Evolutionary conservation across 2,797 vertebrate genomes (phyloP).

Genomic region (Loriculus beryllinus): DNA sequence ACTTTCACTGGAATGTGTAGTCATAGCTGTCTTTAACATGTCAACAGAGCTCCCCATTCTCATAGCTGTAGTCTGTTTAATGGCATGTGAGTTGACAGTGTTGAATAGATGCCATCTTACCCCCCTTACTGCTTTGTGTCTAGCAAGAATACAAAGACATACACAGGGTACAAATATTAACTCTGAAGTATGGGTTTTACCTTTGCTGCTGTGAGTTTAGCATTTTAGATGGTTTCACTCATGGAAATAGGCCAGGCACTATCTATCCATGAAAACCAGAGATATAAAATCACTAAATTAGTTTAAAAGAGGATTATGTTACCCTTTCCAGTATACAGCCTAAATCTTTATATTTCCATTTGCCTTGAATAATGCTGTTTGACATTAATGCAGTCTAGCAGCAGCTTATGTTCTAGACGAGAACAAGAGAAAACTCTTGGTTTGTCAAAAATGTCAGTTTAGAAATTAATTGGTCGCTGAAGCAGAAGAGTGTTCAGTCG

Average conservation of each 20-base stretch:
- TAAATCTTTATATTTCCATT: constrained; percentile 45
- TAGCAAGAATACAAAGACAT: neutral
- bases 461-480: constrained; percentile 35
- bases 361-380: constrained; percentile 41
- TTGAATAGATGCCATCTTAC: neutral
- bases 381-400: constrained; percentile 47
- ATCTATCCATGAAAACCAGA: neutral
- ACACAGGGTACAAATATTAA: neutral
- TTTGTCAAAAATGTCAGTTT: constrained; percentile 35
- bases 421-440: constrained; percentile 32
- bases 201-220: neutral
- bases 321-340: constrained; percentile 20
- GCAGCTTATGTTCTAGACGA: constrained; percentile 19
- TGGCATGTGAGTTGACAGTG: neutral
- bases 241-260: neutral
- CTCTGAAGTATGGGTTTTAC: neutral
- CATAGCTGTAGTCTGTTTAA: neutral
- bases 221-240: neutral
- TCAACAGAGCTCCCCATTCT: neutral
- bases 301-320: constrained; percentile 33
- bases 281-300: constrained; percentile 12
- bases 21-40: neutral
- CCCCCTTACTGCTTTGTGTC: neutral
- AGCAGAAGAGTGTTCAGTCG: neutral
- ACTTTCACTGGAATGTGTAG: neutral